Base-by-base conservation (phyloP, 2,888 invertebrate species). In the Malacosoma neustria region DNA sequence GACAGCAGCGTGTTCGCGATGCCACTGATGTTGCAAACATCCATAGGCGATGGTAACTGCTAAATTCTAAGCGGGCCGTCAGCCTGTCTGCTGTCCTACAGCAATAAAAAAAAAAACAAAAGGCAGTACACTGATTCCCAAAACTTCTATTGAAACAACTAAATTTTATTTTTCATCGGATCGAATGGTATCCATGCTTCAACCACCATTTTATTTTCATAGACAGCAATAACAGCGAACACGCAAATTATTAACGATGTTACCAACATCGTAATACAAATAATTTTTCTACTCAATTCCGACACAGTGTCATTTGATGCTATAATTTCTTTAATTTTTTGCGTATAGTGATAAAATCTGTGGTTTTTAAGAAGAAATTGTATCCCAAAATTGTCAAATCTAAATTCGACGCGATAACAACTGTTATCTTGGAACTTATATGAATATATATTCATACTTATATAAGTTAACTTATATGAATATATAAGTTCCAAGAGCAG, bases 121-220 rank as follows among this genome's bases (percentile, higher is more conserved):
- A 1, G 76, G 74, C 22, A 22, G 9, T 6, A 22, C 22, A 2
- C 22, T 9, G 0, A 71, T 43, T 0, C 51, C 32, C 14, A 76
- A 64, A 1, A 60, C 38, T 0, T 59, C 2, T 0, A 59, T 55
- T 1, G 71, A 0, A 13, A 77, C 53, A 1, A 71, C 29, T 9
- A 72, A 49, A 33, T 65, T 38, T 41, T 46, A 36, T 45, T 70
- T 39, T 70, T 54, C 29, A 49, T 43, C 0, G 66, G 63, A 32
- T 81, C 66, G 32, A 81, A 81, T 1, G 82, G 82, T 56, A 81
- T 51, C 81, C 80, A 82, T 0, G 71, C 62, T 37, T 75, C 76
- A 0, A 79, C 35, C 0, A 61, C 43, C 65, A 80, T 57, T 35
- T 73, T 71, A 9, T 65, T 64, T 39, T 72, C 63, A 3, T 56